Evolutionary conservation across 2,113 vertebrate genomes (phyloP).

Genomic region (Apodemus sylvaticus): DNA sequence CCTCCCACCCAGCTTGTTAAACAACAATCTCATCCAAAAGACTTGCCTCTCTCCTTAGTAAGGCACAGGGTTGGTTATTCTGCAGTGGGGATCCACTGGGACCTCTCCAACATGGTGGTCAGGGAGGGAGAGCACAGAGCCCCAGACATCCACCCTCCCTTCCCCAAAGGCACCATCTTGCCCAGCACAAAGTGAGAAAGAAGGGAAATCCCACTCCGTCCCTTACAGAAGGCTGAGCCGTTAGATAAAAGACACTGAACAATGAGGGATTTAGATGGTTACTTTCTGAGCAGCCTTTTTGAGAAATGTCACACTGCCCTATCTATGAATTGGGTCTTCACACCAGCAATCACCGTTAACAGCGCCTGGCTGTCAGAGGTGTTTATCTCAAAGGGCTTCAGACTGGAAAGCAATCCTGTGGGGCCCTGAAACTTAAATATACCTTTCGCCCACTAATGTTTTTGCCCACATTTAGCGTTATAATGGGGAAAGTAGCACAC

Average conservation of each 20-base stretch:
- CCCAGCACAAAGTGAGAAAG: neutral
- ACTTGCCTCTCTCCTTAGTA: neutral
- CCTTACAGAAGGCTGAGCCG: neutral
- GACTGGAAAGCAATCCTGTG: neutral
- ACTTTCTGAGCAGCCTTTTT: neutral
- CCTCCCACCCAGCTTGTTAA: neutral
- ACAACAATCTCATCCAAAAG: neutral
- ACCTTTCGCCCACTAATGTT: neutral
- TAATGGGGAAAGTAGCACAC: neutral
- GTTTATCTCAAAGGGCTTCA: neutral
- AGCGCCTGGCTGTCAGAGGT: neutral
- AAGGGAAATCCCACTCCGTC: fast-evolving
- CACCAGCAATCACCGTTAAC: neutral
- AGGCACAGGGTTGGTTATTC: fast-evolving
- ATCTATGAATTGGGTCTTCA: neutral
- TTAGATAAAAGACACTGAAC: neutral
- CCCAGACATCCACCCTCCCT: neutral
- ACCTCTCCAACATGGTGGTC: neutral
- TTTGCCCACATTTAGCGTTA: neutral
- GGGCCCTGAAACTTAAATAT: neutral
- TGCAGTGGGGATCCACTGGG: neutral
- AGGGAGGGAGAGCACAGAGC: fast-evolving
- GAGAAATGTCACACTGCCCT: conserved; percentile 54
- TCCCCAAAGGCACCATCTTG: fast-evolving
- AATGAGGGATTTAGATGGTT: neutral